These are phyloP conservation scores for Spilogale gracilis DNA, from an alignment of 2,113 vertebrate genomes.

Conservation along the genomic window DNA sequence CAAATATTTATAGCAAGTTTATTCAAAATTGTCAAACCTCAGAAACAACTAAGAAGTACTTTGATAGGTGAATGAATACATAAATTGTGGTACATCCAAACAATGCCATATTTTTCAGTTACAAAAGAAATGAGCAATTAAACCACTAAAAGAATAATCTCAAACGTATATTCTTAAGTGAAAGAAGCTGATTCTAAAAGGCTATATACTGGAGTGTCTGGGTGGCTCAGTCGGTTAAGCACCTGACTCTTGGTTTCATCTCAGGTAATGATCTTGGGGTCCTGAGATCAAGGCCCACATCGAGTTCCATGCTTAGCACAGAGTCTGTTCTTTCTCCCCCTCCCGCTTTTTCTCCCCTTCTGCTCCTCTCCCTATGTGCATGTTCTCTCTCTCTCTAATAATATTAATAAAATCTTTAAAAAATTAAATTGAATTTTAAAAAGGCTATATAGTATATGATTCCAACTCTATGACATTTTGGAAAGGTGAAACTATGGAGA, in stretches of 20 bases:
- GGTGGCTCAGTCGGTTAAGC: too few relatives aligned
- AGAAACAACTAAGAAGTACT: not conserved
- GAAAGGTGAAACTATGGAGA: not conserved
- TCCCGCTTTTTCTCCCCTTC: too few relatives aligned
- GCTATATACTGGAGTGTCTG: not conserved
- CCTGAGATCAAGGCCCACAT: too few relatives aligned
- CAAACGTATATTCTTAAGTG: not conserved
- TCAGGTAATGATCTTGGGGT: too few relatives aligned
- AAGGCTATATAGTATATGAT: not conserved
- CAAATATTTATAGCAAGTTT: not conserved
- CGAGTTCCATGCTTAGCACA: too few relatives aligned
- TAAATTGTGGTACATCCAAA: not conserved
- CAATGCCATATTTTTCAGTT: not conserved
- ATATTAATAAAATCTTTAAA: too few relatives aligned
- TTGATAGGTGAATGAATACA: not conserved
- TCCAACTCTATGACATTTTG: not conserved
- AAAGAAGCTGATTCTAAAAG: not conserved
- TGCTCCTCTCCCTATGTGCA: too few relatives aligned
- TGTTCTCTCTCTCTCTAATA: too few relatives aligned
- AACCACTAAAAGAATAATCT: not conserved
- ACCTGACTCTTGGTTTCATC: too few relatives aligned
- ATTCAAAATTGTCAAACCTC: not conserved
- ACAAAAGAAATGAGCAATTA: not conserved
- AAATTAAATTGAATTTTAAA: too few relatives aligned
- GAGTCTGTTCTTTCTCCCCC: too few relatives aligned